Conservation (phyloP, 2,113 vertebrate species). For the Thalassoma bifasciatum region DNA sequence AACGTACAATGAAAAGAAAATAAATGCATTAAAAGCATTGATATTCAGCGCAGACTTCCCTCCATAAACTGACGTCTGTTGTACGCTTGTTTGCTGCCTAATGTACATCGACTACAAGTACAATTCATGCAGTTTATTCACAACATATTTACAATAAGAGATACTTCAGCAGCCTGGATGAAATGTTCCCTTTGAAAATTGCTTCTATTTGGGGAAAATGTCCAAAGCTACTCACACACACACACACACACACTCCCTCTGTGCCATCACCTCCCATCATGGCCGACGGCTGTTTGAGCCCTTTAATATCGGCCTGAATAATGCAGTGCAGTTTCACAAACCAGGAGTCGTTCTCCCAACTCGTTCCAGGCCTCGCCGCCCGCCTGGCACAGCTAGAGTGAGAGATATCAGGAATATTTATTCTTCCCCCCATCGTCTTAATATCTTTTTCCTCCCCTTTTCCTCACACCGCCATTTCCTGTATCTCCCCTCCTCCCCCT, state of each 20-base stretch:
- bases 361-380: constrained; percentile 8
- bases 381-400: background rate
- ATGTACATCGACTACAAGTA: background rate
- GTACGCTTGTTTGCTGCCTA: background rate
- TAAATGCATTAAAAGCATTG: background rate
- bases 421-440: background rate
- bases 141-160: background rate
- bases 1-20: background rate
- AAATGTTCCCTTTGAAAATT: constrained; percentile 14
- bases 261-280: constrained; percentile 29
- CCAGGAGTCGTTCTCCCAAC: constrained; percentile 14
- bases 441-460: constrained; percentile 36
- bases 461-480: constrained; percentile 20
- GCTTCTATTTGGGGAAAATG: background rate
- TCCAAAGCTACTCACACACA: background rate
- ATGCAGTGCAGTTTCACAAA: constrained; percentile 45
- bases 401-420: constrained; percentile 45
- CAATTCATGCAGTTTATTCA: background rate
- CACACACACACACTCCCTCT: background rate
- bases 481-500: constrained; percentile 23
- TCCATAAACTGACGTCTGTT: background rate
- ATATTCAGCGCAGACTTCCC: background rate
- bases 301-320: constrained; percentile 67
- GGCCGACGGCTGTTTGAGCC: constrained; percentile 33
- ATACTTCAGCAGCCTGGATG: background rate